Base-by-base conservation (phyloP, 2,888 invertebrate species). In the Cartodere bifasciata region DNA sequence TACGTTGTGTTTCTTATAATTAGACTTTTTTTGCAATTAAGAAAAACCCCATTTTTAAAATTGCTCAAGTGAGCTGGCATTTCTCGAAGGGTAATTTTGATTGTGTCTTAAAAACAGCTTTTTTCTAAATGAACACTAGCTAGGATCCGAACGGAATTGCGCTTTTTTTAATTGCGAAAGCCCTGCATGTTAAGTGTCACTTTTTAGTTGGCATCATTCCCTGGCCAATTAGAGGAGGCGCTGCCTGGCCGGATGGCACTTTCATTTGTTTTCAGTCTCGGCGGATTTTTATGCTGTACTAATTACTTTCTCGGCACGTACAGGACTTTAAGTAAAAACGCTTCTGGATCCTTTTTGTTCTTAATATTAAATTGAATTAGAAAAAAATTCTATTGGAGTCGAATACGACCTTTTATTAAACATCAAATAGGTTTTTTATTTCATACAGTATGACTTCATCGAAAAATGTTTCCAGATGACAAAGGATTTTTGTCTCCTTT, bases 251-350 rank as follows among this genome's bases (percentile, higher is more conserved):
- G 37, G 39, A 43, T 37, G 44, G 49, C 52, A 56, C 56, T 58
- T 58, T 57, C 56, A 58, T 58, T 58, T 55, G 56, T 55, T 55
- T 53, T 44, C 43, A 45, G 53, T 55, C 57, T 55, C 57, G 53
- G 48, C 55, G 58, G 60, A 60, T 61, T 62, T 62, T 61, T 61
- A 60, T 58, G 53, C 54, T 53, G 36, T 39, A 49, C 57, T 62
- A 62, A 62, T 62, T 62, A 60, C 56, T 59, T 61, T 58, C 55
- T 46, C 32, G 50, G 55, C 59, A 58, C 59, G 58, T 59, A 50
- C 40, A 17, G 32, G 23, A 32, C 28, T 23, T 38, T 36, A 36
- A 43, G 38, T 39, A 38, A 32, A 39, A 37, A 31, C n/a, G n/a
- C n/a, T n/a, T n/a, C n/a, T n/a, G n/a, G n/a, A n/a, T n/a, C n/a